These are phyloP conservation scores for Hippocampus kuda DNA, from an alignment of 2,797 vertebrate genomes.

Conservation along the genomic window DNA sequence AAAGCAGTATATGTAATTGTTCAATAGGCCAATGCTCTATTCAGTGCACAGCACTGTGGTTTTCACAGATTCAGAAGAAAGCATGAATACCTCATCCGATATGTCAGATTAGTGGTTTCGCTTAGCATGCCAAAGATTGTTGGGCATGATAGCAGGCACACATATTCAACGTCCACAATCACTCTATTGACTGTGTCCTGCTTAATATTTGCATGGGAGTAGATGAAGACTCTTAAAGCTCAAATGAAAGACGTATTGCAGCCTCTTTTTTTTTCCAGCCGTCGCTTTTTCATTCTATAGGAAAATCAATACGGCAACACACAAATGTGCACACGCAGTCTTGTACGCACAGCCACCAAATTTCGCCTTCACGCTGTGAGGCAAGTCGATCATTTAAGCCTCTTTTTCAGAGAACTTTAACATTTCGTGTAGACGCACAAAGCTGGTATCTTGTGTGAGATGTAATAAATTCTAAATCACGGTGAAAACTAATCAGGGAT, in stretches of 20 bases:
- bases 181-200: slow-evolving; percentile 54
- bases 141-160: slow-evolving; percentile 52
- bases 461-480: neutral
- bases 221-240: slow-evolving; percentile 62
- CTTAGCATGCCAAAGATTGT: slow-evolving; percentile 65
- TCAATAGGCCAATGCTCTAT: slow-evolving; percentile 35
- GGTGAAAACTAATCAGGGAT: neutral
- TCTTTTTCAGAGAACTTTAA: neutral
- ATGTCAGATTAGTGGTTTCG: slow-evolving; percentile 67
- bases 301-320: slow-evolving; percentile 56
- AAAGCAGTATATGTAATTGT: slow-evolving; percentile 50
- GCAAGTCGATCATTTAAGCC: neutral
- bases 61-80: slow-evolving; percentile 53
- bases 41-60: slow-evolving; percentile 52
- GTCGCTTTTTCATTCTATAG: slow-evolving; percentile 50
- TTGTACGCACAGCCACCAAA: slow-evolving; percentile 39
- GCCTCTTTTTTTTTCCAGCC: slow-evolving; percentile 29
- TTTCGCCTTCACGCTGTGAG: slow-evolving; percentile 32
- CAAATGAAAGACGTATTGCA: slow-evolving; percentile 55
- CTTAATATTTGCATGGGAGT: slow-evolving; percentile 66
- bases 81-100: slow-evolving; percentile 65
- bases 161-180: slow-evolving; percentile 58
- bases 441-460: neutral
- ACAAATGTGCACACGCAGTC: slow-evolving; percentile 17
- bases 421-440: neutral